Base-by-base conservation (phyloP, 2,888 invertebrate genomes). In the Pelosia muscerda region DNA sequence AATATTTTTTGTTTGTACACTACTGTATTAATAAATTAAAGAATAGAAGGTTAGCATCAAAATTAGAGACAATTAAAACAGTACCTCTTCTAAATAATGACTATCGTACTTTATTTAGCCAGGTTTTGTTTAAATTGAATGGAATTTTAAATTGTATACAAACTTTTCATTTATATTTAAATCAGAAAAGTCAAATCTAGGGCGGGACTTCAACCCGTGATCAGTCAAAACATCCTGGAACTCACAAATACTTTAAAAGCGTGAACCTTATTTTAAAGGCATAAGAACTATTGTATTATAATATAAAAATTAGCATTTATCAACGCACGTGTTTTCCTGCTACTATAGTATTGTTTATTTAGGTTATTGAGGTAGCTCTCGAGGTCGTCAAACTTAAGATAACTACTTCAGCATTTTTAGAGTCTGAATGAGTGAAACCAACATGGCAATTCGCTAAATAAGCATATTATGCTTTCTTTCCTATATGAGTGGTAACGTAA, bases 281-380 rank as follows among this genome's bases (percentile, higher is more conserved):
- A 49, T 19, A 19, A 42, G 19, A 42, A 19, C 8, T n/a, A 49
- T 42, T 42, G 42, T 5, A 42, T 42, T 42, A 42, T 19, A 19
- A 49, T 49, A 49, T 9, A n/a, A 19, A 49, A 49, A 19, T 49
- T 49, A n/a, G 49, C n/a, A 49, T 49, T 49, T 49, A 49, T 49
- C 49, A 49, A n/a, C 49, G 49, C 49, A 49, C 49, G n/a, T 49
- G 49, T 49, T 49, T 49, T 15, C n/a, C 49, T 19, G 49, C 49
- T 19, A 19, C n/a, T 49, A n/a, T 49, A 49, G n/a, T 49, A 19
- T 49, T 49, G 49, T 49, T n/a, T 49, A n/a, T 49, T 49, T 49
- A 49, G 49, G 49, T 49, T 49, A 49, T 49, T 49, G 49, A 49
- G 49, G 49, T 49, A 49, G 49, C 49, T 49, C 49, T 49, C 49